Evolutionary conservation across 2,113 vertebrate species (phyloP), one percentile per base, ranked within the genome.

Genomic region (Atractosteus spatula): DNA sequence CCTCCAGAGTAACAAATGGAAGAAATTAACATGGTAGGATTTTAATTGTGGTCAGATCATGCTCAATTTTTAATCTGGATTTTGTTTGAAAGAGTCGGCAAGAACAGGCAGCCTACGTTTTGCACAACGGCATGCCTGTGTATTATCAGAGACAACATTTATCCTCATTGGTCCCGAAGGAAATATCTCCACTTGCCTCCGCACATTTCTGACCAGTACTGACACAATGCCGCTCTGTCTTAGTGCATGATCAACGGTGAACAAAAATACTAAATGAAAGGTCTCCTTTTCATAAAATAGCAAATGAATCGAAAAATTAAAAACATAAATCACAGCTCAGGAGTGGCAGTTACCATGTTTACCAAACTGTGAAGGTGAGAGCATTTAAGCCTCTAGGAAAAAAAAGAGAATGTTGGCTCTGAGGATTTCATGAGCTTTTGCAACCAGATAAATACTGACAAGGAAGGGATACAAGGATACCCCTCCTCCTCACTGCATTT

Each of bases 211-310:
- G 62, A 72, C 77, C 71, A 77, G 74, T 73, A 55, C 69, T 76
- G 70, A 75, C 70, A 70, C 76, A 79, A 70, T 76, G 68, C 64
- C 61, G 74, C 73, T 78, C 83, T 84, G 77, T 84, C 70, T 73
- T 61, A 45, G 14, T 57, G 16, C 54, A 83, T 77, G 76, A 62
- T 72, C 55, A 55, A 74, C 75, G 78, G 77, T 84, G 75, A 70
- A 74, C 5, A 68, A 80, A 41, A 76, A 71, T 69, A 51, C 5
- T 10, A 51, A 51, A 51, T 7, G 47, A 10, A 5, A 51, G 10
- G 47, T 51, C 47, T 51, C 47, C 47, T 10, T 51, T 51, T 51
- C 47, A 51, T 5, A 51, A 51, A 7, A 10, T 51, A 51, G 47
- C 10, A 51, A 51, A 51, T 51, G 5, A 51, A 51, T 51, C 5